Conservation (phyloP, 2,797 vertebrate genomes). For the Micrastur ruficollis region DNA sequence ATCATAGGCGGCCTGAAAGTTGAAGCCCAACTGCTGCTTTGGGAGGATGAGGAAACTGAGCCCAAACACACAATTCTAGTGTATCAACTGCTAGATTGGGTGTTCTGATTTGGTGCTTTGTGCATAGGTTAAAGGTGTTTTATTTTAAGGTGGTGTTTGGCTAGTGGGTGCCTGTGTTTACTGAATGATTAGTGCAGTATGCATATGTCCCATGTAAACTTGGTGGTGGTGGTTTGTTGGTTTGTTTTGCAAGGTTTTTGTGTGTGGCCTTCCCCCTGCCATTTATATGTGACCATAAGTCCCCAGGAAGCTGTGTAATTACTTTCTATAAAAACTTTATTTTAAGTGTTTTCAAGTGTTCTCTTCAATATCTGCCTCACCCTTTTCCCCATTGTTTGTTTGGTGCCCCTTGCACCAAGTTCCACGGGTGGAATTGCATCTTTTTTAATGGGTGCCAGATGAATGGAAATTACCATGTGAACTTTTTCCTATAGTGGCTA, state of each 20-base stretch:
- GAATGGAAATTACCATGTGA: not conserved
- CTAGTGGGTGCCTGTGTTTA: not conserved
- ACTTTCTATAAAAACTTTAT: not conserved
- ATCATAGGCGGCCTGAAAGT: not conserved
- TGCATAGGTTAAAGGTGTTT: not conserved
- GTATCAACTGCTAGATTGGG: not conserved
- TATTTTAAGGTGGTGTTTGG: not conserved
- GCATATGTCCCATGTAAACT: not conserved
- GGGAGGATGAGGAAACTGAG: not conserved
- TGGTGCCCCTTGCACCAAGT: not conserved
- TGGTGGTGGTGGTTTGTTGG: not conserved
- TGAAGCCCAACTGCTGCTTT: not conserved
- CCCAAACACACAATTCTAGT: not conserved
- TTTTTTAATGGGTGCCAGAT: not conserved
- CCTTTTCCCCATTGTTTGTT: not conserved
- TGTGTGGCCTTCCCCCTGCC: not conserved
- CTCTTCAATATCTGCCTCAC: not conserved
- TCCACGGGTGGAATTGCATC: not conserved
- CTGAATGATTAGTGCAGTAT: not conserved
- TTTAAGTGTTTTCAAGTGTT: not conserved
- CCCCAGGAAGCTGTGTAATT: not conserved
- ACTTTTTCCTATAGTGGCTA: not conserved
- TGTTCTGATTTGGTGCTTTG: not conserved
- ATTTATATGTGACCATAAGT: not conserved
- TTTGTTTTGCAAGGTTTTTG: not conserved